Evolutionary conservation across 2,797 vertebrate genomes (phyloP).

Genomic region (Peromyscus melanophrys): DNA sequence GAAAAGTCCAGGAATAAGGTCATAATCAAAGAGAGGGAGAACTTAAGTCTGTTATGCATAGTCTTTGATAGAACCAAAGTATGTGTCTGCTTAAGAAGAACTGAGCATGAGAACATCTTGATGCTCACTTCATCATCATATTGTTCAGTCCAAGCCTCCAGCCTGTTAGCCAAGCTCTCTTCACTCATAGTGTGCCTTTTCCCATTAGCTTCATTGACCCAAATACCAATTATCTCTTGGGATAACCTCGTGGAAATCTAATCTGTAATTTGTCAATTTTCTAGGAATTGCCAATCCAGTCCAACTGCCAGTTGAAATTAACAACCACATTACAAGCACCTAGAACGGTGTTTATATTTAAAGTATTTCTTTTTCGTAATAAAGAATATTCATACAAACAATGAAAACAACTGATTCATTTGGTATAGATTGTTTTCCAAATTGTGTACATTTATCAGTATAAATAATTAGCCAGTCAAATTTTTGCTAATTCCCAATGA

Average conservation of each 20-base stretch:
- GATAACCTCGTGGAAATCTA: background rate
- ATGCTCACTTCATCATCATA: background rate
- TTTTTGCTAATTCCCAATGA: background rate
- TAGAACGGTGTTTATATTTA: background rate
- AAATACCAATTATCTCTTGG: background rate
- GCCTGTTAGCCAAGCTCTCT: too few species aligned
- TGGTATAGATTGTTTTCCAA: background rate
- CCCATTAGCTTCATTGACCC: background rate
- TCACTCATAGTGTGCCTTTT: background rate
- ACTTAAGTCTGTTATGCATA: background rate
- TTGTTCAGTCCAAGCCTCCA: background rate
- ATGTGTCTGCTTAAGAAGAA: background rate
- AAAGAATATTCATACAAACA: background rate
- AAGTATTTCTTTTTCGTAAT: background rate
- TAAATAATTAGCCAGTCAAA: background rate
- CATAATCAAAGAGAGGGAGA: background rate
- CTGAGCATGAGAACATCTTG: too few species aligned
- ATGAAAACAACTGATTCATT: background rate
- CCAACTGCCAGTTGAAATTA: too few species aligned
- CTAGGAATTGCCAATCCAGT: background rate
- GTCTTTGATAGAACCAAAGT: background rate
- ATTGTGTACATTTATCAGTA: background rate
- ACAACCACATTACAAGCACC: background rate
- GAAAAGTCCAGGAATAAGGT: accelerated
- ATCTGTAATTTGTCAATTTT: background rate